phyloP scores from a whole-genome alignment of 2,797 vertebrate species.

The Arnoldichthys spilopterus region DNA sequence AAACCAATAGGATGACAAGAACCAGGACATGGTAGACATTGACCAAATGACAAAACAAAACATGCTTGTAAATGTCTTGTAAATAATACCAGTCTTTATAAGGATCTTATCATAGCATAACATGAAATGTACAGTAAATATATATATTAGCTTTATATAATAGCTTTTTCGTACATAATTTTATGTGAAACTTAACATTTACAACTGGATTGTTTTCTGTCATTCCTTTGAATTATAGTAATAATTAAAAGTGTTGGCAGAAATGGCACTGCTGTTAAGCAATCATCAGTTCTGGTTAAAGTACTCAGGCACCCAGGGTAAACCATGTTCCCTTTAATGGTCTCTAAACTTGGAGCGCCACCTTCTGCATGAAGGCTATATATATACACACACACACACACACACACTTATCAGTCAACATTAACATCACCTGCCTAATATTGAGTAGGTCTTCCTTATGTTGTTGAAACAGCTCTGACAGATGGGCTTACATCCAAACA shows the following conservation, averaged over 20 bases:
- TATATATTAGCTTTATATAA: no score
- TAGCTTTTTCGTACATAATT: no score
- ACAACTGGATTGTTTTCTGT: not conserved
- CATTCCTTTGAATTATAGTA: not conserved
- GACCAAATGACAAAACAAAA: not conserved
- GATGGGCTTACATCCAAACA: no score
- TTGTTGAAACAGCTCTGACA: no score
- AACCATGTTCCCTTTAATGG: not conserved
- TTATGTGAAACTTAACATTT: no score
- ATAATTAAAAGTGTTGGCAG: not conserved
- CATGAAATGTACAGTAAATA: no score
- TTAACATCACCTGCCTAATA: no score
- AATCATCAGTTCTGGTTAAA: not conserved
- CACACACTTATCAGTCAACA: no score
- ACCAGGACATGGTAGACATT: not conserved
- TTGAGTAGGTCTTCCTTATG: no score
- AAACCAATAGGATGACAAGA: not conserved
- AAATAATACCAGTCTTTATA: not conserved
- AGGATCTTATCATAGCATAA: not conserved
- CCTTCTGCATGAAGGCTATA: constrained; percentile 4
- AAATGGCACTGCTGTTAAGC: not conserved
- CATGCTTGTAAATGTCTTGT: not conserved
- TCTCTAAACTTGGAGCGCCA: constrained; percentile 22
- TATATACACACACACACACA: no score
- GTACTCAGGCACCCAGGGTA: not conserved